phyloP scores from a whole-genome alignment of 1,140 invertebrate species.

The Drosophila fuyamai region DNA sequence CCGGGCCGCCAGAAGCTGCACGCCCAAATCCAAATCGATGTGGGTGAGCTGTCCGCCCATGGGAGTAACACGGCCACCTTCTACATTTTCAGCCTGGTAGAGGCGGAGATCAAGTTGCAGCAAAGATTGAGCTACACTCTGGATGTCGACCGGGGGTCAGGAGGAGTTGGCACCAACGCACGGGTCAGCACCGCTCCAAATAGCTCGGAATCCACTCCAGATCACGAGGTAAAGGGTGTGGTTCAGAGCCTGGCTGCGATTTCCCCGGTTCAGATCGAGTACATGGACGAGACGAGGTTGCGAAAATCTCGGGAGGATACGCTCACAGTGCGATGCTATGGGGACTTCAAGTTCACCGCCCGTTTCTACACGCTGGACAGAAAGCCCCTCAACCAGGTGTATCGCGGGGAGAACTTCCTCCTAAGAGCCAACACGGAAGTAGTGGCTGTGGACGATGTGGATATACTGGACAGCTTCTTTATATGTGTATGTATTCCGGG shows the following conservation, averaged over 20 bases:
- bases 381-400: slow-evolving; percentile 66
- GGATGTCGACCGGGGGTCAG: slow-evolving; percentile 58
- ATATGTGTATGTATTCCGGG: slow-evolving; percentile 78
- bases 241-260: slow-evolving; percentile 39
- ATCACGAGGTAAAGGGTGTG: slow-evolving; percentile 52
- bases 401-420: slow-evolving; percentile 81
- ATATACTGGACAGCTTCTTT: slow-evolving; percentile 83
- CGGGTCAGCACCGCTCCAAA: slow-evolving; percentile 44
- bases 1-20: slow-evolving; percentile 74
- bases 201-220: slow-evolving; percentile 74
- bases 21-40: slow-evolving; percentile 77
- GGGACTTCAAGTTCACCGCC: slow-evolving; percentile 74
- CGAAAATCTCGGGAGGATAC: slow-evolving; percentile 77
- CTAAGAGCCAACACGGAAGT: slow-evolving; percentile 77
- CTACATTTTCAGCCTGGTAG: slow-evolving; percentile 77
- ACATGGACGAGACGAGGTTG: slow-evolving; percentile 75
- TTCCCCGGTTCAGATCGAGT: slow-evolving; percentile 76
- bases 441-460: slow-evolving; percentile 66
- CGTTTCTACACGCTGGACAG: slow-evolving; percentile 78
- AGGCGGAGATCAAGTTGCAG: slow-evolving; percentile 72
- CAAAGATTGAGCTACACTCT: slow-evolving; percentile 79
- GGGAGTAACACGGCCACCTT: slow-evolving; percentile 70
- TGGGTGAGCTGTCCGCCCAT: slow-evolving; percentile 76
- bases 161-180: background rate
- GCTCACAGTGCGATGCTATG: slow-evolving; percentile 61